Conservation (phyloP, 2,888 invertebrate genomes). For the Clunio marinus region DNA sequence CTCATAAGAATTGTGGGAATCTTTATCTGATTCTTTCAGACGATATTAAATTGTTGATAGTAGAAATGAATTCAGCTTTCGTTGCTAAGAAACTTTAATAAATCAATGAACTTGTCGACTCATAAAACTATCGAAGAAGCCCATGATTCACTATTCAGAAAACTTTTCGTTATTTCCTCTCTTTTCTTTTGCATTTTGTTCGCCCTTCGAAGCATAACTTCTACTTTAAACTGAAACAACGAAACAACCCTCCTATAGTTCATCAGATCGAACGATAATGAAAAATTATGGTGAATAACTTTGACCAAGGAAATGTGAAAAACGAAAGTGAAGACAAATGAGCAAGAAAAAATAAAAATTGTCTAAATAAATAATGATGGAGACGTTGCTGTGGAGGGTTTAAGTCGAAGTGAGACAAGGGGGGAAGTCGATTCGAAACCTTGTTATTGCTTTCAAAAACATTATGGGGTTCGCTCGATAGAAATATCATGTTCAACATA, state of each 20-base stretch:
- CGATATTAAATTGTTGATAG: background rate
- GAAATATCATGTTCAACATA: background rate
- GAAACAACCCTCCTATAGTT: background rate
- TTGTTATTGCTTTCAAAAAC: background rate
- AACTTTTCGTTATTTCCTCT: background rate
- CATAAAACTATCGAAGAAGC: background rate
- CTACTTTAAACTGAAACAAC: no score
- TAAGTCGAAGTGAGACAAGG: background rate
- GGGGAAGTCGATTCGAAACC: background rate
- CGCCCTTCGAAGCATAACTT: no score
- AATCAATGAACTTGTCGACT: slow-evolving; percentile 5
- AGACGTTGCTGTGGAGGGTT: slow-evolving; percentile 7
- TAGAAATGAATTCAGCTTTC: background rate
- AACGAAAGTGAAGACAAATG: background rate
- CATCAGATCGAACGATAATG: slow-evolving; percentile 2
- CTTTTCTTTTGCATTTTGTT: no score
- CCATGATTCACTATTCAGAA: background rate
- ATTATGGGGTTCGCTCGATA: background rate
- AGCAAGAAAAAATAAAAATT: background rate
- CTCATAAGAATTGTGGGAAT: background rate
- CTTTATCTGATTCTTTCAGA: background rate
- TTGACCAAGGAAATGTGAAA: slow-evolving; percentile 7
- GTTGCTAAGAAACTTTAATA: slow-evolving; percentile 1
- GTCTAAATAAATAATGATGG: slow-evolving; percentile 22
- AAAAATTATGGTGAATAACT: slow-evolving; percentile 17